Conservation (phyloP, 2,888 invertebrate genomes). For the Tipula vernalis region DNA sequence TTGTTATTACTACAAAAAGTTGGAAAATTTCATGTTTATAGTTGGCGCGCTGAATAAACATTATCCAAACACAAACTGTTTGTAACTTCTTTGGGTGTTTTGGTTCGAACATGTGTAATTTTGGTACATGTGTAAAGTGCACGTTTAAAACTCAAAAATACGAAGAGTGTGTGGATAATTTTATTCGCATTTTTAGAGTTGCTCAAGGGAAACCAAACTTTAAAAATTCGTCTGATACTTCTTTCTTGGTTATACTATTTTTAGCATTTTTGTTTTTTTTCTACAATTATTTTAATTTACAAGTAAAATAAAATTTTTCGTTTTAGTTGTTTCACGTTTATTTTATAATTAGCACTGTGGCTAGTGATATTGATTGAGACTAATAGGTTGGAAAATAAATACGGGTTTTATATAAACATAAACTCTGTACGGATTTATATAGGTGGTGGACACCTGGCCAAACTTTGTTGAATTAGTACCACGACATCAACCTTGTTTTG, state of each 20-base stretch:
- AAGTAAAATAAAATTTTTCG: not conserved
- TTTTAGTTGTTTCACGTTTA: not conserved
- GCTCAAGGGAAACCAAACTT: not conserved
- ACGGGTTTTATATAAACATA: not conserved
- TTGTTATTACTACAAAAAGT: not conserved
- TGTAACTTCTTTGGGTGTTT: not conserved
- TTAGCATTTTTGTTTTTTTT: not conserved
- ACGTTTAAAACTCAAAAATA: not conserved
- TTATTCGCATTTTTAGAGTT: not conserved
- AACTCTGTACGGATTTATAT: not conserved
- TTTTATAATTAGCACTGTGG: not conserved
- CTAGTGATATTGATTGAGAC: not conserved
- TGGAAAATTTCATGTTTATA: not conserved
- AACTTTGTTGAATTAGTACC: not conserved
- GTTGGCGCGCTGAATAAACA: not conserved
- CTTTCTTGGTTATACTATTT: not conserved
- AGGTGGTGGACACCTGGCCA: not conserved
- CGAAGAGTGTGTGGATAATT: not conserved
- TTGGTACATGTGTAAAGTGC: not conserved
- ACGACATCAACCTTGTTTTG: not conserved
- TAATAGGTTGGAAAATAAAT: not conserved
- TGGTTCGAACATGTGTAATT: not conserved
- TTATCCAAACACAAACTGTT: not conserved
- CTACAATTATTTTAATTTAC: not conserved
- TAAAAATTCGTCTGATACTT: not conserved